These are phyloP conservation scores for Serinus canaria DNA, from an alignment of 2,113 vertebrate genomes.

Conservation along the genomic window DNA sequence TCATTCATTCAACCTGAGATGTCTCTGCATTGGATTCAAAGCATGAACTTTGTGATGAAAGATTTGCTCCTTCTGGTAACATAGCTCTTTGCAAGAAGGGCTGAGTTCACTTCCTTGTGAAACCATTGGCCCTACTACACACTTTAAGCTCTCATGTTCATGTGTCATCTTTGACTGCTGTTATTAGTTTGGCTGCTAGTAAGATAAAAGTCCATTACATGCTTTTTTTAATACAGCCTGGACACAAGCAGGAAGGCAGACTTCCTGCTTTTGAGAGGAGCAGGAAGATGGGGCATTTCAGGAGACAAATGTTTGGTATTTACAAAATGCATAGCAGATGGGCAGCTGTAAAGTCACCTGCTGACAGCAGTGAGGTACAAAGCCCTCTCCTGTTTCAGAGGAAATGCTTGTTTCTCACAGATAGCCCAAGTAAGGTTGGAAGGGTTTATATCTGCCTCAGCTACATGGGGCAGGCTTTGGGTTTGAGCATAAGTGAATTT, in stretches of 20 bases:
- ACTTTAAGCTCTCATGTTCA: background rate
- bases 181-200: background rate
- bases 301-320: background rate
- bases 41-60: background rate
- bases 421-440: background rate
- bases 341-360: background rate
- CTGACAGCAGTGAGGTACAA: background rate
- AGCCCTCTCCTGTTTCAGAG: background rate
- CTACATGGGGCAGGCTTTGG: background rate
- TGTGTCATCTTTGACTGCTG: background rate
- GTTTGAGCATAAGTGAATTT: background rate
- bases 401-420: background rate
- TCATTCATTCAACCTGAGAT: background rate
- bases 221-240: background rate
- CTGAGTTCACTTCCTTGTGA: background rate
- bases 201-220: background rate
- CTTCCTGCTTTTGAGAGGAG: conserved; percentile 1
- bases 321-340: background rate
- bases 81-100: background rate
- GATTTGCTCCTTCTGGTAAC: background rate
- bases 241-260: conserved; percentile 1
- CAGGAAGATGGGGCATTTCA: background rate
- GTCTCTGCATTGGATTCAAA: background rate
- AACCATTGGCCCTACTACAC: background rate
- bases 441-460: background rate